Conservation (phyloP, 2,113 vertebrate genomes). For the Hipposideros armiger region DNA sequence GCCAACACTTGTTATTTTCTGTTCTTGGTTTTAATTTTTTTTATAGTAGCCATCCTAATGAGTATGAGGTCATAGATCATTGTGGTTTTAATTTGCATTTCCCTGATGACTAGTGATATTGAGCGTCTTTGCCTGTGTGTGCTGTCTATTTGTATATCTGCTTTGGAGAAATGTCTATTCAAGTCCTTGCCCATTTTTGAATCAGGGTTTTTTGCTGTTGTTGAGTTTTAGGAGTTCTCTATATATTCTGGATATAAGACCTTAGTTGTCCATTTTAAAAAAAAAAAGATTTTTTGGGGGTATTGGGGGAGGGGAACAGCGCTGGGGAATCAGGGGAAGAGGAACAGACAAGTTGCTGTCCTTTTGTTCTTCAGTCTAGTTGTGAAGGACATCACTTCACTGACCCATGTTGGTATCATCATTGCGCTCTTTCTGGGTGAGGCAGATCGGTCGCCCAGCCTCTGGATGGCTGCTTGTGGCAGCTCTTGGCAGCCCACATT, state of each 20-base stretch:
- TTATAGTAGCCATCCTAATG: background rate
- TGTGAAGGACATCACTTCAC: too few species aligned
- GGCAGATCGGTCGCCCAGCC: too few species aligned
- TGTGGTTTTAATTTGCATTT: background rate
- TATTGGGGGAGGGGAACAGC: too few species aligned
- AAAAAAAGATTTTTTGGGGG: too few species aligned
- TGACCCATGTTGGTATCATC: too few species aligned
- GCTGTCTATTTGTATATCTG: background rate
- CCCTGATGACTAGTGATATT: background rate
- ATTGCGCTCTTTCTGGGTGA: too few species aligned
- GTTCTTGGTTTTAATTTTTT: background rate
- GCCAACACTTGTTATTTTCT: background rate
- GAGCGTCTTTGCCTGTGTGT: background rate
- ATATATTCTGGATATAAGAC: background rate
- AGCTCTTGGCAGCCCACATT: too few species aligned
- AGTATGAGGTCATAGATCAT: background rate
- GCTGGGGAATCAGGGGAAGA: too few species aligned
- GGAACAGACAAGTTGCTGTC: too few species aligned
- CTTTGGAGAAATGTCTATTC: background rate
- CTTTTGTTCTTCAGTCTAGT: too few species aligned
- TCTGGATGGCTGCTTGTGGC: too few species aligned
- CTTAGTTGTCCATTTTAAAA: too few species aligned
- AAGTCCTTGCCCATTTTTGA: background rate
- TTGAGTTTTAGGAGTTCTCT: constrained; percentile 13
- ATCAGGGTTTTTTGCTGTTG: background rate